These are phyloP conservation scores for Fragum sueziense DNA, from an alignment of 2,888 invertebrate species.

Conservation along the genomic window DNA sequence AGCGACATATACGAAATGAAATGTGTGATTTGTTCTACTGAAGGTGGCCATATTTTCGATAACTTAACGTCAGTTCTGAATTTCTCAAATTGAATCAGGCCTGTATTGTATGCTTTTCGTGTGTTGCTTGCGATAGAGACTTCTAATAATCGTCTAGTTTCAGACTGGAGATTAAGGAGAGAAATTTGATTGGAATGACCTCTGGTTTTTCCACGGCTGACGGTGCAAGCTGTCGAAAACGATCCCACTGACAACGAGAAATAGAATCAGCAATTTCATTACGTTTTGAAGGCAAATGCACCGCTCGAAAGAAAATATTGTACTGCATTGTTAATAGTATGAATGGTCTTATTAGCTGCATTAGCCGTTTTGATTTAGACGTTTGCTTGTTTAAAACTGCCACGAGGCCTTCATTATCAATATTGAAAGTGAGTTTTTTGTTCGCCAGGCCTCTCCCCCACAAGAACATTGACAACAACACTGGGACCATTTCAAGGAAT, in stretches of 20 bases:
- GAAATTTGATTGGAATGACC: not conserved
- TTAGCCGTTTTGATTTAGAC: constrained; percentile 30
- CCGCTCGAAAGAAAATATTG: constrained; percentile 20
- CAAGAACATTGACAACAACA: not conserved
- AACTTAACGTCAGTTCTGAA: not conserved
- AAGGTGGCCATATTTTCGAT: not conserved
- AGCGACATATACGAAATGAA: not conserved
- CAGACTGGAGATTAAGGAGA: constrained; percentile 1
- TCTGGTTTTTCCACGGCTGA: not conserved
- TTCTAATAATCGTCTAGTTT: not conserved
- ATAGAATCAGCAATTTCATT: constrained; percentile 30
- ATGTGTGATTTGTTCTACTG: not conserved
- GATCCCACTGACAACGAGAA: constrained; percentile 25
- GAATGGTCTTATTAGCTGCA: constrained; percentile 20
- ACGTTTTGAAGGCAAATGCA: constrained; percentile 10
- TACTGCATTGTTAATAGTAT: constrained; percentile 20
- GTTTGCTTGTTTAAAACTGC: constrained; percentile 25
- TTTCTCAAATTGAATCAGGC: not conserved
- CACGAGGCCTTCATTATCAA: constrained; percentile 31
- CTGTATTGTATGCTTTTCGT: not conserved
- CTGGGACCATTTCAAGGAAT: constrained; percentile 18
- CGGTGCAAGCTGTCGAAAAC: not conserved
- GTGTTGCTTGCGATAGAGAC: constrained; percentile 1
- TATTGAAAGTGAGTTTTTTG: constrained; percentile 15
- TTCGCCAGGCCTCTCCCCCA: not conserved